Evolutionary conservation across 2,797 vertebrate genomes (phyloP).

Genomic region (Microhierax caerulescens): DNA sequence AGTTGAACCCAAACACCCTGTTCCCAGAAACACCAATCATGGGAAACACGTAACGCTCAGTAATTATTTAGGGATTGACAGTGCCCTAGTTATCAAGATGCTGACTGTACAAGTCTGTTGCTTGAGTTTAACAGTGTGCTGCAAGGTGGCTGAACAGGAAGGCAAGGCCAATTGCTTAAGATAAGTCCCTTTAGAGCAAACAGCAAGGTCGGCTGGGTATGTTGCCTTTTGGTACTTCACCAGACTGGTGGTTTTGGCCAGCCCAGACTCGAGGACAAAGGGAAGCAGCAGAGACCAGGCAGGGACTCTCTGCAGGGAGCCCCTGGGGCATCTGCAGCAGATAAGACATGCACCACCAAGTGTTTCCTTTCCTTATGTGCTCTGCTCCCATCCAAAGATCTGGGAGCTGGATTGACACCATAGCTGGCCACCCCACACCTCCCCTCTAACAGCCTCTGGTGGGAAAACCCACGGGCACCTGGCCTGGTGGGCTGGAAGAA

Average conservation of each 20-base stretch:
- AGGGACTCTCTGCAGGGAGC: neutral
- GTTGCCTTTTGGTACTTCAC: neutral
- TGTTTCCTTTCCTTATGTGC: neutral
- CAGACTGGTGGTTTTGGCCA: neutral
- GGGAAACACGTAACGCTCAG: neutral
- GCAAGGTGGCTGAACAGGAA: neutral
- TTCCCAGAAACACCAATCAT: neutral
- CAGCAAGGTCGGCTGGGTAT: neutral
- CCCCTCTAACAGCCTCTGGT: neutral
- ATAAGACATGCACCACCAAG: rapidly evolving
- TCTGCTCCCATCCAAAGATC: rapidly evolving
- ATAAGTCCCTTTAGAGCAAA: neutral
- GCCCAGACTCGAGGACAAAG: neutral
- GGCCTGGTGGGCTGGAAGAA: neutral
- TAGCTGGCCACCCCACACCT: neutral
- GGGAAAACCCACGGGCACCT: neutral
- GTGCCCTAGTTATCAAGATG: neutral
- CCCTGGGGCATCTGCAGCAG: too few species aligned
- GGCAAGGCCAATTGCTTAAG: neutral
- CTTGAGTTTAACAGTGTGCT: neutral
- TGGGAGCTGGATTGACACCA: neutral
- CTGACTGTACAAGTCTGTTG: neutral
- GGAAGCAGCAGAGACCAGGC: neutral
- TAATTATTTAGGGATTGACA: neutral
- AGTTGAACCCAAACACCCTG: neutral